phyloP scores from a whole-genome alignment of 2,888 invertebrate genomes.

The Archips xylosteana region DNA sequence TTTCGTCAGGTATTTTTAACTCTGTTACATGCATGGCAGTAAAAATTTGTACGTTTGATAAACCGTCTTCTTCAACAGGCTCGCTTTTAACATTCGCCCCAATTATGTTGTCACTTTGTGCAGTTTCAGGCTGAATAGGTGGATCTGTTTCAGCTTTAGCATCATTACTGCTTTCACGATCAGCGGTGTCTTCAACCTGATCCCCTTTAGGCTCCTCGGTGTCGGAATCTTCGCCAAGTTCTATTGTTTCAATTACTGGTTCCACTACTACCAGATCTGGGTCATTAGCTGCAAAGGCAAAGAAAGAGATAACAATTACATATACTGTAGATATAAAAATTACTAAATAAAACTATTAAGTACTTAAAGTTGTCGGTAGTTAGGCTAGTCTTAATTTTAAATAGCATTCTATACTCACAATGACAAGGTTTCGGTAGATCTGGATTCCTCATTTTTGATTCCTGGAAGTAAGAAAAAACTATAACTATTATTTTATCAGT shows the following conservation, averaged over 20 bases:
- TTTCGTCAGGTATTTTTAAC: constrained; percentile 26
- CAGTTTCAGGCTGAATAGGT: constrained; percentile 40
- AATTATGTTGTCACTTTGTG: background rate
- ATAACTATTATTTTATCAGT: background rate
- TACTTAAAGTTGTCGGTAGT: no score
- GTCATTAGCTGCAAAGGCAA: constrained; percentile 54
- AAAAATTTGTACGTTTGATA: constrained; percentile 46
- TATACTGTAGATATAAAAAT: no score
- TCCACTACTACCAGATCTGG: constrained; percentile 67
- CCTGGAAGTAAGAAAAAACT: constrained; percentile 46
- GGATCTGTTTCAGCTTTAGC: constrained; percentile 17
- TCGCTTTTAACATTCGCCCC: constrained; percentile 39
- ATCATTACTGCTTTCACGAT: constrained; percentile 42
- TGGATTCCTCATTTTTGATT: constrained; percentile 47
- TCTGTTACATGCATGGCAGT: constrained; percentile 43
- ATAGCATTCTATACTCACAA: constrained; percentile 32
- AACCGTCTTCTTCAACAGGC: constrained; percentile 42
- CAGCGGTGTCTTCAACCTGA: constrained; percentile 16
- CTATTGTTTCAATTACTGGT: constrained; percentile 68
- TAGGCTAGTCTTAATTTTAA: background rate
- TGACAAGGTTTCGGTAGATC: constrained; percentile 47
- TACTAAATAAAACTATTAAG: no score
- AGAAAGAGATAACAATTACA: background rate
- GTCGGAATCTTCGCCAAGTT: constrained; percentile 61
- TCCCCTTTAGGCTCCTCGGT: constrained; percentile 46